phyloP scores from a whole-genome alignment of 2,113 vertebrate species.

The Mesembrinibis cayennensis region DNA sequence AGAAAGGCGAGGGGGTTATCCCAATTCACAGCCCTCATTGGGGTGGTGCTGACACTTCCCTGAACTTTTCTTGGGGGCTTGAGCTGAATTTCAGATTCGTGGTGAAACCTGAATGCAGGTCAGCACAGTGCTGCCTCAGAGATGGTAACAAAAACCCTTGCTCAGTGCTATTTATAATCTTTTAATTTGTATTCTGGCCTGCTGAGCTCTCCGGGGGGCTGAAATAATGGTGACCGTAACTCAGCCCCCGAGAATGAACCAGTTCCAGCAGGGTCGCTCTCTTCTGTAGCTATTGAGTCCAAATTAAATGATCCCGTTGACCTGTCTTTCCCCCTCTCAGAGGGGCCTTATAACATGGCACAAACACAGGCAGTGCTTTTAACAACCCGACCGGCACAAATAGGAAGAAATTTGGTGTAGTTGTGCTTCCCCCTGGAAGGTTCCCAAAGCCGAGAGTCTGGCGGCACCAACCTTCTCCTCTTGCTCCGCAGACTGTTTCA shows the following conservation, averaged over 20 bases:
- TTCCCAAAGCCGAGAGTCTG: not conserved
- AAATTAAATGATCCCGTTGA: not conserved
- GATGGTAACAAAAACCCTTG: not conserved
- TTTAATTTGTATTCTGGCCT: slow-evolving; percentile 44
- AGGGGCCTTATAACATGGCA: not conserved
- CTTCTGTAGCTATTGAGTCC: slow-evolving; percentile 9
- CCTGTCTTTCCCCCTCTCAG: not conserved
- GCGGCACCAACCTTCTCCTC: not conserved
- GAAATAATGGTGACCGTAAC: slow-evolving; percentile 32
- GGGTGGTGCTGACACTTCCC: not conserved
- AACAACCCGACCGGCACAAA: not conserved
- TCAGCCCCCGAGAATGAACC: not conserved
- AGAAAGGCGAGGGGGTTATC: not conserved
- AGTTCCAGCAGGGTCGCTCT: not conserved
- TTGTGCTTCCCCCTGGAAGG: not conserved
- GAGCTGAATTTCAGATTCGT: not conserved
- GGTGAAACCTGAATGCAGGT: slow-evolving; percentile 10
- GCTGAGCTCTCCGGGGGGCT: not conserved
- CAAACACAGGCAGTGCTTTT: not conserved
- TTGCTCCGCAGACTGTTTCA: not conserved
- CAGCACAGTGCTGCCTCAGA: not conserved
- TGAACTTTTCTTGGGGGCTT: not conserved
- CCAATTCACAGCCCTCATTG: not conserved
- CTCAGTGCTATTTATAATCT: slow-evolving; percentile 7
- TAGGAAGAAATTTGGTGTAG: not conserved